Conservation (phyloP, 2,797 vertebrate genomes). For the Todus mexicanus region DNA sequence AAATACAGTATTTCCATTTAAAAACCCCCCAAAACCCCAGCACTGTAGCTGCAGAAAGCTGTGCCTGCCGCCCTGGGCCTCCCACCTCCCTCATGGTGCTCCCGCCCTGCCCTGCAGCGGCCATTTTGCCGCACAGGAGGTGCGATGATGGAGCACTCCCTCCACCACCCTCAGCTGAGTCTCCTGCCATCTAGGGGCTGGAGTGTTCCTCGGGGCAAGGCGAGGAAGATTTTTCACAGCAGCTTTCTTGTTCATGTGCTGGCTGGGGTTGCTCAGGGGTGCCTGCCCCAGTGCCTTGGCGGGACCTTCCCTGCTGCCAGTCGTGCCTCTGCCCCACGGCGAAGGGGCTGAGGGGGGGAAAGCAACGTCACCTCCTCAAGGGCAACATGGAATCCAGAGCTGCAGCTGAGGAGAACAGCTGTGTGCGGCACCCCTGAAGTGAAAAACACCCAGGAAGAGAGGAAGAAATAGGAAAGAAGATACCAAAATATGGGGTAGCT, state of each 20-base stretch:
- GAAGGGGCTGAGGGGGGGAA: not conserved
- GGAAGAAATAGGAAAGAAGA: not conserved
- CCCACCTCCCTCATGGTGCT: rapidly evolving
- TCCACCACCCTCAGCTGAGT: rapidly evolving
- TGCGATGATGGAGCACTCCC: not conserved
- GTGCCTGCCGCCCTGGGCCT: not conserved
- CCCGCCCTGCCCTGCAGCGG: not conserved
- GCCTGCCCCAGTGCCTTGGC: not conserved
- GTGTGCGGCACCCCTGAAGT: not conserved
- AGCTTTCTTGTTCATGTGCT: rapidly evolving
- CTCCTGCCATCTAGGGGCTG: not conserved
- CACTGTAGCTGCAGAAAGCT: not conserved
- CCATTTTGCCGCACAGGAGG: not conserved
- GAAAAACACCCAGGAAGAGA: not conserved
- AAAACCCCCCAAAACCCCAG: not conserved
- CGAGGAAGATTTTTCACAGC: not conserved
- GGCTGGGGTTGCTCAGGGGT: not conserved
- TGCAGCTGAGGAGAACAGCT: not conserved
- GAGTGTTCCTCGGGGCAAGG: not conserved
- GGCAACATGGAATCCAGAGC: not conserved
- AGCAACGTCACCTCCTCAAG: not conserved
- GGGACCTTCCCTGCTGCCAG: not conserved
- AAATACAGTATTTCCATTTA: not conserved
- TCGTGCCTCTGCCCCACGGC: not conserved
- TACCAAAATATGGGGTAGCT: not conserved